Base-by-base conservation (phyloP, 2,888 invertebrate genomes). In the Drosophila cracens region DNA sequence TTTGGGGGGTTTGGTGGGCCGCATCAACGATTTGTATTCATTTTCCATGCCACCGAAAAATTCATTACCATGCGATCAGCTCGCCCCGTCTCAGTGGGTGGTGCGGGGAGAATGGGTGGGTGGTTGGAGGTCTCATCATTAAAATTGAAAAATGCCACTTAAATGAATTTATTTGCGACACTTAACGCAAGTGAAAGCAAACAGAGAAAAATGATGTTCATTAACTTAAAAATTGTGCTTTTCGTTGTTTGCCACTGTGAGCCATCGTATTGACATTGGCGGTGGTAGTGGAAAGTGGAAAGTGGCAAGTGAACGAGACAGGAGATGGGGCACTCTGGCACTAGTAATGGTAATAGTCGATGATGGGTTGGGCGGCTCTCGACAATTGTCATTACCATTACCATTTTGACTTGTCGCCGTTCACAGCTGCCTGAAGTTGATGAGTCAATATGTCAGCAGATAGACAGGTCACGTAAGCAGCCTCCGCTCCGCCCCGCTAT, bases 71-170 rank as follows among this genome's bases (percentile, higher is more conserved):
- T n/a, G 5, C 51, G 57, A 34, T 49, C 40, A 59, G 65, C 25
- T 38, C 7, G 29, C n/a, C 29, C 4, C n/a, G 36, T 2, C 25
- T 29, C 51, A 16, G 52, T 33, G 21, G 2, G 52, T 25, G 51
- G 52, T 43, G 53, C 21, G 13, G 43, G 18, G 18, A 4, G n/a
- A 36, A 16, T n/a, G 43, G 36, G 31, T 29, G 40, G 57, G 13
- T 25, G 21, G 51, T 2, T 27, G 31, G 67, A 25, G 67, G 49
- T 38, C 59, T 62, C 72, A 81, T 90, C 90, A 86, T 86, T 86
- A 90, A 90, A 89, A 86, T 90, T 90, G 90, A 86, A 89, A 89
- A 86, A 90, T 90, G 90, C 71, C 79, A 89, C 86, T 86, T 86
- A 89, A 89, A 90, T 86, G 89, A 86, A 86, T 86, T 86, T 90